These are phyloP conservation scores for Metallyticus violacea DNA, from an alignment of 2,888 invertebrate genomes.

Conservation along the genomic window DNA sequence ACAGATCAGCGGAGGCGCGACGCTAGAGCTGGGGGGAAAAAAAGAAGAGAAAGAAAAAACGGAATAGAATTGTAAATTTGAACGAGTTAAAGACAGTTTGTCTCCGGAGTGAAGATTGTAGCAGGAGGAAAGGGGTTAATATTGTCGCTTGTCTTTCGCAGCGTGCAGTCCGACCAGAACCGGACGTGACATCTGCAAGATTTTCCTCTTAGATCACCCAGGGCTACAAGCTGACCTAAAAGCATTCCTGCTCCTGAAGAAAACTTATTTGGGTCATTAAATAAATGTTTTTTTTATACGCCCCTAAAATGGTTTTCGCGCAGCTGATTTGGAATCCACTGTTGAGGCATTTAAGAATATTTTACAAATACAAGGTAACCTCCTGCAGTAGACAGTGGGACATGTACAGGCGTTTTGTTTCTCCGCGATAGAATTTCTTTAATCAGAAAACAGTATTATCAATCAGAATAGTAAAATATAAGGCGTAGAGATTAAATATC, in stretches of 20 bases:
- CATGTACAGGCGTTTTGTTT: too few relatives aligned
- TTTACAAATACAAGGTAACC: too few relatives aligned
- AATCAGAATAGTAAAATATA: too few relatives aligned
- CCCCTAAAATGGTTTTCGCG: too few relatives aligned
- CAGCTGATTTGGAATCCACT: too few relatives aligned
- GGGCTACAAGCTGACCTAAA: neutral
- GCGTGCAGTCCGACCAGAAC: neutral
- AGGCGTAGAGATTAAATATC: too few relatives aligned
- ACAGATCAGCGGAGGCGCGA: neutral
- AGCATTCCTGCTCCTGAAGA: neutral
- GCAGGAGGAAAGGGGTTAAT: neutral
- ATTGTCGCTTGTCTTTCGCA: neutral
- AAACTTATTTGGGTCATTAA: neutral
- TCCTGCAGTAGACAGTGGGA: too few relatives aligned
- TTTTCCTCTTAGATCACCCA: neutral
- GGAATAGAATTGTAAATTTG: conserved; percentile 24
- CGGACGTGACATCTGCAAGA: neutral
- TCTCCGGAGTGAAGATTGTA: neutral
- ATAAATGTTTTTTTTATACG: too few relatives aligned
- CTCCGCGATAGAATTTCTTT: too few relatives aligned
- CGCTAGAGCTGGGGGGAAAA: neutral
- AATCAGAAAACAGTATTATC: too few relatives aligned
- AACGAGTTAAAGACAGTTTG: conserved; percentile 10
- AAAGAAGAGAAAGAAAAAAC: conserved; percentile 4
- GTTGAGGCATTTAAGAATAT: too few relatives aligned